phyloP scores from a whole-genome alignment of 2,797 vertebrate species.

The Falco concolor region DNA sequence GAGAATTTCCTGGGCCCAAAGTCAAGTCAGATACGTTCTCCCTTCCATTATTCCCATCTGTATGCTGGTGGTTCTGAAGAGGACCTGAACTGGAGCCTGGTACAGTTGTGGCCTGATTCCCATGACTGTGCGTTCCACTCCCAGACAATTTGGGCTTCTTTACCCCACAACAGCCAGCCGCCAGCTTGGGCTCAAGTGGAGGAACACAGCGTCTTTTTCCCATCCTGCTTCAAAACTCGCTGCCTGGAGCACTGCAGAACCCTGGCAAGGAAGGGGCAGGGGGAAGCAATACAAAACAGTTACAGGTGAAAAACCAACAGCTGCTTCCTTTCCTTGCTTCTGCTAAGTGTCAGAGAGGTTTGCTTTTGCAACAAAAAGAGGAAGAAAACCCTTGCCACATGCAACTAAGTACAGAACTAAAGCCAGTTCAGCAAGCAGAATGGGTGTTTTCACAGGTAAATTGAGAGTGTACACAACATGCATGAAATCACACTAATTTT shows the following conservation, averaged over 20 bases:
- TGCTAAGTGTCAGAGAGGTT: background rate
- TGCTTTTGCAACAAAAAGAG: background rate
- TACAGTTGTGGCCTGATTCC: conserved; percentile 76
- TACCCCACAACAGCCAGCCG: conserved; percentile 83
- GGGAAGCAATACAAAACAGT: background rate
- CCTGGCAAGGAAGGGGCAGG: conserved; percentile 46
- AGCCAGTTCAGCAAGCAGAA: background rate
- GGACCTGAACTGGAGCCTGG: conserved; percentile 80
- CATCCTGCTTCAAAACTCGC: conserved; percentile 78
- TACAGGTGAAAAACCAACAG: conserved; percentile 10
- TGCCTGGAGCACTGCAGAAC: conserved; percentile 75
- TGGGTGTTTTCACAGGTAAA: background rate
- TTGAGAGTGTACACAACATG: background rate
- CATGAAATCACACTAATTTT: background rate
- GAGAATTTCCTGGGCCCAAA: conserved; percentile 78
- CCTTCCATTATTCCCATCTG: conserved; percentile 78
- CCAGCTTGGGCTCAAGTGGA: conserved; percentile 83
- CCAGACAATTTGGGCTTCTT: conserved; percentile 83
- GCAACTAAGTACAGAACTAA: background rate
- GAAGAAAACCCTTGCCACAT: background rate
- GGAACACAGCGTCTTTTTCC: conserved; percentile 85
- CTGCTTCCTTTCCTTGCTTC: background rate
- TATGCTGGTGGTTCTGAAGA: conserved; percentile 83
- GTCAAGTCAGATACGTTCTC: conserved; percentile 80
- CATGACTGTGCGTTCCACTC: conserved; percentile 78